Evolutionary conservation across 2,113 vertebrate species (phyloP), one percentile per base, ranked within the genome.

Genomic region (Scomber japonicus): DNA sequence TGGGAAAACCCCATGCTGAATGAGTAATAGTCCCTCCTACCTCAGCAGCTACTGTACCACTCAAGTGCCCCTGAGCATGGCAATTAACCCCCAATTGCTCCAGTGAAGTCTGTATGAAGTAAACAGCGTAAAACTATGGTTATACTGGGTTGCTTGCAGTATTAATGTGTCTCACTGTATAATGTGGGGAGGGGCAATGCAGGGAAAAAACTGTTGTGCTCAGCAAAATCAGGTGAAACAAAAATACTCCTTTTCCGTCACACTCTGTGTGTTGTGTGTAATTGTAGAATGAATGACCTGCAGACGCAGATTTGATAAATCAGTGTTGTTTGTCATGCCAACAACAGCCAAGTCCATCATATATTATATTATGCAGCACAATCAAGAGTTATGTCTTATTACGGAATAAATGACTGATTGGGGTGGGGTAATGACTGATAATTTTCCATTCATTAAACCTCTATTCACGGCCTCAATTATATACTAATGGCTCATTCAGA

Each of bases 391-490:
- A 30, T 61, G 82, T 71, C 65, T 85, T 80, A 76, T 77, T 62
- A 65, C 1, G 46, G 56, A 81, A 63, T 78, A 83, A 89, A 88
- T 73, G 35, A 83, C 68, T 91, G 77, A 93, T 89, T 83, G 70
- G 35, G 59, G 57, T 0, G 49, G 62, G 48, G 49, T 86, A 86
- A 93, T 90, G 80, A 80, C 69, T 66, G 69, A 89, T 79, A 11
- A 91, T 90, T 90, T 87, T 88, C 82, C 86, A 85, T 91, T 91
- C 91, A 88, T 89, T 91, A 90, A 86, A 84, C 79, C 53, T 83
- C 75, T 82, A 80, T 90, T 91, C 78, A 83, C 63, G 14, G 78
- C 68, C 71, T 72, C 74, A 81, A 87, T 91, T 93, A 91, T 53
- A 59, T 2, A 2, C 71, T 78, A 91, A 91, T 87, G 88, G 75